These are phyloP conservation scores for Meteorus colon DNA, from an alignment of 2,888 invertebrate species.

Conservation along the genomic window DNA sequence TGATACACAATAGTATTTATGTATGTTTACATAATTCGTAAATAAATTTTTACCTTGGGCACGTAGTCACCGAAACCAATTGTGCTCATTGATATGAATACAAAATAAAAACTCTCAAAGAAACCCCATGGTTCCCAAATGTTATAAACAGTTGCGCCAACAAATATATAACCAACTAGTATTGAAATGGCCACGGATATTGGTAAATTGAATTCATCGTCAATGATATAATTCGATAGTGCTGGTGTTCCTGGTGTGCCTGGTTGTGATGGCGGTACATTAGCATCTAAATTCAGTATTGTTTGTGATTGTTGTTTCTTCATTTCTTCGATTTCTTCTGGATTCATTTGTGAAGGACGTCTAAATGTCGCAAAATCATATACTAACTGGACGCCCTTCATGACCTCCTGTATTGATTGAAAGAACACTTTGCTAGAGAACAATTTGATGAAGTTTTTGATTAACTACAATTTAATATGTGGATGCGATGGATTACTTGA, in stretches of 20 bases:
- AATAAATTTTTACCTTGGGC: conserved; percentile 77
- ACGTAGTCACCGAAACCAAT: conserved; percentile 97
- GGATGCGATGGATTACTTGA: conserved; percentile 75
- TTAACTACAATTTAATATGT: too few relatives aligned
- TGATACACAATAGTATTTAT: not conserved
- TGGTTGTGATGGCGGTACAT: conserved; percentile 70
- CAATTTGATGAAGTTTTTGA: too few relatives aligned
- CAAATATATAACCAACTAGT: conserved; percentile 87
- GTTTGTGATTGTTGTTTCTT: conserved; percentile 63
- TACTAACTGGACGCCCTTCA: conserved; percentile 87
- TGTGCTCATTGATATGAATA: conserved; percentile 97
- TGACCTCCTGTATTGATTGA: conserved; percentile 79
- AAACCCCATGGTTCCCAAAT: conserved; percentile 90
- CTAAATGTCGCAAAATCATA: conserved; percentile 86
- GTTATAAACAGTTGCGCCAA: conserved; percentile 88
- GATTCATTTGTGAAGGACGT: conserved; percentile 81
- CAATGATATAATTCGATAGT: conserved; percentile 85
- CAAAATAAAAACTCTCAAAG: conserved; percentile 96
- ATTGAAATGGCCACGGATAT: conserved; percentile 91
- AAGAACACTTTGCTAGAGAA: too few relatives aligned
- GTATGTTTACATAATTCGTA: not conserved
- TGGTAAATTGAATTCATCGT: conserved; percentile 96
- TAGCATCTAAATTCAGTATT: conserved; percentile 69
- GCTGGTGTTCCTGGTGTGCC: conserved; percentile 86
- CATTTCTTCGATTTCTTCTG: conserved; percentile 76